Percentiles rank a stretch among this genome's conserved stretches.
These are phyloP conservation scores for Protobothrops mucrosquamatus DNA, from an alignment of 2,113 vertebrate species.

Conservation along the genomic window DNA sequence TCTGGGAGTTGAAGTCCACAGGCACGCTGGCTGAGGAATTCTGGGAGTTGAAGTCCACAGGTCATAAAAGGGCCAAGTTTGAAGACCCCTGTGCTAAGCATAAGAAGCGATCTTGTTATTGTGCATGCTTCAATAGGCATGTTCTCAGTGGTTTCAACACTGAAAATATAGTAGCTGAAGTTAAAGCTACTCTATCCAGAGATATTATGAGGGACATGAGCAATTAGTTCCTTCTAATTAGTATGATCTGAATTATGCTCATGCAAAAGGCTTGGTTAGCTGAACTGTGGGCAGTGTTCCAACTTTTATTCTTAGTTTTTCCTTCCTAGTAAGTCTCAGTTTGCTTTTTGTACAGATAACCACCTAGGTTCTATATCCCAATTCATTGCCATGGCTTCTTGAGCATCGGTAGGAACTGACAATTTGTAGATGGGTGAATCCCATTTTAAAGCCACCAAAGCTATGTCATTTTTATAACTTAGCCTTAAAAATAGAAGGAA, in stretches of 20 bases:
- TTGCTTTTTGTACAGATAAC: not conserved
- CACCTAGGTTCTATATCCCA: not conserved
- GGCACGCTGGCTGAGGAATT: too few species aligned
- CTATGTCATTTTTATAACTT: not conserved
- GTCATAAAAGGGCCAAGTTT: too few species aligned
- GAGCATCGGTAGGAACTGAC: not conserved
- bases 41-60: too few species aligned
- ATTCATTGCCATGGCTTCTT: not conserved
- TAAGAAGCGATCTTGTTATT: slow-evolving; percentile 31
- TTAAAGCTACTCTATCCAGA: slow-evolving; percentile 8
- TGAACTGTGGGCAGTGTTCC: slow-evolving; percentile 31
- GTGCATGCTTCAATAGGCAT: slow-evolving; percentile 29
- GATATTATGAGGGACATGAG: slow-evolving; percentile 14
- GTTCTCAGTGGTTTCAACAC: slow-evolving; percentile 15
- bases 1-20: too few species aligned
- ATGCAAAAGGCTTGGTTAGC: slow-evolving; percentile 13
- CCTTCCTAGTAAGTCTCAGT: not conserved
- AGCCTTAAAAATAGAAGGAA: slow-evolving; percentile 8
- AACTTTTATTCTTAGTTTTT: slow-evolving; percentile 8
- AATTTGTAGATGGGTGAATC: accelerated
- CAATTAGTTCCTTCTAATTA: slow-evolving; percentile 34
- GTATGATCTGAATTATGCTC: not conserved
- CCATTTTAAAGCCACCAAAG: not conserved
- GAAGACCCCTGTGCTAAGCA: not conserved
- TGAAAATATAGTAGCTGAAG: slow-evolving; percentile 30